Conservation (phyloP, 2,888 invertebrate species). For the Drosophila hawaiiensis region DNA sequence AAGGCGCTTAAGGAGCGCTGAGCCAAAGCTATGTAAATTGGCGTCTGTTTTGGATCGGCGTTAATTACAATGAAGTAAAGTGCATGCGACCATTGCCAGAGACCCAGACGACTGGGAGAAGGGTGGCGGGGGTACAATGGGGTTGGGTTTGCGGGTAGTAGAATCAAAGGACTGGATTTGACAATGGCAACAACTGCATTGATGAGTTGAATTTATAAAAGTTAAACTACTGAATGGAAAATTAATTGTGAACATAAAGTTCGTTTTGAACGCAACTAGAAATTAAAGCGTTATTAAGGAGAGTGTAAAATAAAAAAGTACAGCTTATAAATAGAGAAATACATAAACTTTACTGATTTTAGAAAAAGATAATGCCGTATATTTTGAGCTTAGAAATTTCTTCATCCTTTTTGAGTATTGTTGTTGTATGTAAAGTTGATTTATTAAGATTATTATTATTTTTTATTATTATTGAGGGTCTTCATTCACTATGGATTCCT, state of each 20-base stretch:
- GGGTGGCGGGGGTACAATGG: too few relatives aligned
- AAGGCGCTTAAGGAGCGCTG: constrained; percentile 37
- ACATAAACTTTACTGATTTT: background rate
- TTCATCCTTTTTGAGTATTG: too few relatives aligned
- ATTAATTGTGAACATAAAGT: constrained; percentile 9
- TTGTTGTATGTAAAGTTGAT: background rate
- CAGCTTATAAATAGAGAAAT: background rate
- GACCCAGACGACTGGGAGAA: constrained; percentile 27
- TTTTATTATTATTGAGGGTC: background rate
- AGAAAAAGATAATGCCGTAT: background rate
- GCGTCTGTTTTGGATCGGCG: constrained; percentile 79
- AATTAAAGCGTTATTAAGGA: background rate
- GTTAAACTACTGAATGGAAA: constrained; percentile 30
- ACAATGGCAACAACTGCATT: constrained; percentile 64
- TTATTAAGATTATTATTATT: background rate
- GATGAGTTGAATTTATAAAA: constrained; percentile 62
- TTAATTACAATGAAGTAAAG: constrained; percentile 78
- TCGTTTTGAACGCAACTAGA: background rate
- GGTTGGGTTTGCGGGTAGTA: background rate
- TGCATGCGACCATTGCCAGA: constrained; percentile 64
- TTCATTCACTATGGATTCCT: background rate
- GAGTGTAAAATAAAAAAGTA: background rate
- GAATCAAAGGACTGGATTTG: constrained; percentile 15
- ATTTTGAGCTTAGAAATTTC: background rate
- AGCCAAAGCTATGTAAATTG: constrained; percentile 69